Evolutionary conservation across 2,888 invertebrate genomes (phyloP).

Genomic region (Drosophila fungiperda): DNA sequence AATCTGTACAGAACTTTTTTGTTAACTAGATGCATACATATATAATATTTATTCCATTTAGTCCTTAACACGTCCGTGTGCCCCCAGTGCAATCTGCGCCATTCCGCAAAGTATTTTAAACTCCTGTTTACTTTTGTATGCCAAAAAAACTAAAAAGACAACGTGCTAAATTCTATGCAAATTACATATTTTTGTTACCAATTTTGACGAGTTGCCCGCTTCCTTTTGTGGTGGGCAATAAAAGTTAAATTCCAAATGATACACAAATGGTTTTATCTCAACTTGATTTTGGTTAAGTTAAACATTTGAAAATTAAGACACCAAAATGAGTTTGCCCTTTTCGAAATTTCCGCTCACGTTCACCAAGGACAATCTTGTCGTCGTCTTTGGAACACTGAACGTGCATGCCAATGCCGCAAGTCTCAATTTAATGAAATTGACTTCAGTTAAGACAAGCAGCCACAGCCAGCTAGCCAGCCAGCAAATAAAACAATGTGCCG

Average conservation of each 20-base stretch:
- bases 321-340: conserved; percentile 17
- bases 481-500: conserved; percentile 55
- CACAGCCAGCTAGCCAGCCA: background rate
- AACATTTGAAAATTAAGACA: conserved; percentile 17
- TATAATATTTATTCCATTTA: conserved; percentile 16
- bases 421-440: conserved; percentile 65
- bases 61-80: conserved; percentile 9
- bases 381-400: conserved; percentile 28
- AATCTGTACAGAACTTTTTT: conserved; percentile 31
- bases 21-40: conserved; percentile 28
- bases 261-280: conserved; percentile 1
- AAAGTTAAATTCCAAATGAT: conserved; percentile 29
- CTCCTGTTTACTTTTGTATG: conserved; percentile 18
- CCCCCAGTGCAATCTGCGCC: conserved; percentile 4
- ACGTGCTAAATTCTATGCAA: conserved; percentile 18
- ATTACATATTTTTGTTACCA: conserved; percentile 22
- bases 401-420: conserved; percentile 56
- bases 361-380: conserved; percentile 28
- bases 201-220: conserved; percentile 39
- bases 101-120: conserved; percentile 37
- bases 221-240: conserved; percentile 43
- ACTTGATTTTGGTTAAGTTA: conserved; percentile 15
- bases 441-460: conserved; percentile 53
- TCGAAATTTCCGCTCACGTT: conserved; percentile 39
- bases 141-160: conserved; percentile 35